Percentiles rank a stretch among this genome's conserved stretches.
phyloP scores from a whole-genome alignment of 2,113 vertebrate species.

The Polypterus senegalus region DNA sequence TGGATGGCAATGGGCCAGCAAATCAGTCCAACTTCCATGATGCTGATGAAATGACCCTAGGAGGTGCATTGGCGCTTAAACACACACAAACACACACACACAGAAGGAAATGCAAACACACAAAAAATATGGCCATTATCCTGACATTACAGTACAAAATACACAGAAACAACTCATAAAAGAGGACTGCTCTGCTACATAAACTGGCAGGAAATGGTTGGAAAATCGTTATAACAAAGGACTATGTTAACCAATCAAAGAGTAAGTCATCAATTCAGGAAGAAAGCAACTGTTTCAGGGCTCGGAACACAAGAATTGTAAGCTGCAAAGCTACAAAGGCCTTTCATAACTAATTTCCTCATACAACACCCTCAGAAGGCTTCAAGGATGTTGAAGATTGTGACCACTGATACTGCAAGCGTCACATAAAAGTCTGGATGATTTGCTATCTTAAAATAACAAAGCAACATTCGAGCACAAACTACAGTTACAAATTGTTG shows the following conservation, averaged over 20 bases:
- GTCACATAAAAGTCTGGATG: conserved; percentile 27
- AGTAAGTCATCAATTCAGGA: not conserved
- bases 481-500: conserved; percentile 2
- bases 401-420: conserved; percentile 18
- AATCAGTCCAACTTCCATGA: conserved; percentile 18
- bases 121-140: too few species aligned
- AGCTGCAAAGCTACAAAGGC: conserved; percentile 8
- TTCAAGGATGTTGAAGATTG: conserved; percentile 27
- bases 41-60: too few species aligned
- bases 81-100: too few species aligned
- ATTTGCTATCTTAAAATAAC: conserved; percentile 21
- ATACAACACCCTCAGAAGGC: conserved; percentile 22
- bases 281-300: not conserved
- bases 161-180: too few species aligned
- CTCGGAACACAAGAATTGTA: too few species aligned
- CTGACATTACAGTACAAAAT: too few species aligned
- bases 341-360: conserved; percentile 24
- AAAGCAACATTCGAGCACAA: conserved; percentile 17
- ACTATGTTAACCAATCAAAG: not conserved
- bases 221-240: too few species aligned
- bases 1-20: conserved; percentile 14
- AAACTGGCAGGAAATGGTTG: too few species aligned
- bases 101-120: too few species aligned
- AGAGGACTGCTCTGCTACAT: too few species aligned
- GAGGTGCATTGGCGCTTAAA: too few species aligned